Evolutionary conservation across 2,888 invertebrate species (phyloP).

Genomic region (Anorthoa munda): DNA sequence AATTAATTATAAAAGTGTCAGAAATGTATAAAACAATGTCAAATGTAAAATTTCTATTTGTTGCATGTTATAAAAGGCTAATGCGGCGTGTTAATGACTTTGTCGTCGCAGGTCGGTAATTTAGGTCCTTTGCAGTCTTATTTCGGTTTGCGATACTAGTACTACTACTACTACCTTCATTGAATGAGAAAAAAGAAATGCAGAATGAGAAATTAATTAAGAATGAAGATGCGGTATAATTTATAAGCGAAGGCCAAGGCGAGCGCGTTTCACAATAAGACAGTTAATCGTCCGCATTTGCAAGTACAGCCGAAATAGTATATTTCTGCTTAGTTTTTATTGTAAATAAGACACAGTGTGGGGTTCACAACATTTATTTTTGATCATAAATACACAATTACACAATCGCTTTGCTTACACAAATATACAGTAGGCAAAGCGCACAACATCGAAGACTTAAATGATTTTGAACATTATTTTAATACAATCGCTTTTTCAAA

Average conservation of each 20-base stretch:
- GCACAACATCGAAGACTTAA: background rate
- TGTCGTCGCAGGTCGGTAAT: slow-evolving; percentile 5
- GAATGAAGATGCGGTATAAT: too few relatives aligned
- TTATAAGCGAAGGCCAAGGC: background rate
- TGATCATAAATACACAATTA: slow-evolving; percentile 18
- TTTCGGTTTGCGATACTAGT: slow-evolving; percentile 10
- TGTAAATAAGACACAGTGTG: slow-evolving; percentile 24
- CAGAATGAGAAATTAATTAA: too few relatives aligned
- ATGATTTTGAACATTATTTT: slow-evolving; percentile 3
- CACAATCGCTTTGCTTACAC: slow-evolving; percentile 10
- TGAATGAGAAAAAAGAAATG: too few relatives aligned
- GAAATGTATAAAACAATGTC: too few relatives aligned
- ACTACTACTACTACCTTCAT: too few relatives aligned
- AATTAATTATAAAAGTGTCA: too few relatives aligned
- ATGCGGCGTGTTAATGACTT: too few relatives aligned
- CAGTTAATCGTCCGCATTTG: background rate
- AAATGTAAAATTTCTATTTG: too few relatives aligned
- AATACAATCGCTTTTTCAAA: slow-evolving; percentile 12
- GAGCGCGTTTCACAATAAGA: background rate
- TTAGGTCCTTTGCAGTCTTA: background rate
- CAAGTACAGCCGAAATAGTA: background rate
- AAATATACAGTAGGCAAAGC: background rate
- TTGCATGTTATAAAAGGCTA: too few relatives aligned
- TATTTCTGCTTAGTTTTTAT: background rate
- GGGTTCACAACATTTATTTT: slow-evolving; percentile 26